Conservation (phyloP, 2,888 invertebrate species). For the Noctuana brunneofusca region DNA sequence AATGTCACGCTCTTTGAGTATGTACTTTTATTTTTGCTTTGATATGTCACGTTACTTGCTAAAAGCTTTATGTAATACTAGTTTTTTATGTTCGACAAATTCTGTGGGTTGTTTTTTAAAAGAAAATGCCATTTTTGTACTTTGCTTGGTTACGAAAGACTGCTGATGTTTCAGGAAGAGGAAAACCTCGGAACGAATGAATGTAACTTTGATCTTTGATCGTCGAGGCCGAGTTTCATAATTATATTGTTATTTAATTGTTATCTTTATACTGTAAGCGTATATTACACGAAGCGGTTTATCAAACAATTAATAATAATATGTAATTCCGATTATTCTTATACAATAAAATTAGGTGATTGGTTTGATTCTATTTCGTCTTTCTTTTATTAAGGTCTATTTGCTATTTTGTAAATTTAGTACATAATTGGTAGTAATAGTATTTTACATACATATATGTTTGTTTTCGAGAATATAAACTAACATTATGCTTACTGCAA, state of each 20-base stretch:
- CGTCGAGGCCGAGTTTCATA: conserved; percentile 4
- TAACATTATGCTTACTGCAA: conserved; percentile 8
- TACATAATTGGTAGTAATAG: no score
- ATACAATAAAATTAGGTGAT: no score
- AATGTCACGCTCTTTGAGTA: conserved; percentile 24
- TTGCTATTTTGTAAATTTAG: no score
- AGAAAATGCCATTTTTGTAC: no score
- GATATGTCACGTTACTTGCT: neutral
- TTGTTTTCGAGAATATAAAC: neutral
- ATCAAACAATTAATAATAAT: neutral
- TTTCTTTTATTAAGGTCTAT: no score
- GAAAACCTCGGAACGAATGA: neutral
- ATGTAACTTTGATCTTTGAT: conserved; percentile 1
- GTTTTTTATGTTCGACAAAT: neutral
- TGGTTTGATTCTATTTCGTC: no score
- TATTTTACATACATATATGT: no score
- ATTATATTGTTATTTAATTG: conserved; percentile 11
- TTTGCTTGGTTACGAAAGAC: neutral
- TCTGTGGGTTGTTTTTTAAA: neutral
- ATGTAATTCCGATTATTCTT: no score
- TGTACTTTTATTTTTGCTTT: conserved; percentile 4
- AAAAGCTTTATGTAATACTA: neutral
- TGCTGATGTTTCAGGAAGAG: neutral
- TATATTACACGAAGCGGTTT: no score
- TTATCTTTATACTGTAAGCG: conserved; percentile 4